Evolutionary conservation across 2,888 invertebrate species (phyloP), one percentile per base, ranked within the genome.

Genomic region (Vandiemenella viatica): DNA sequence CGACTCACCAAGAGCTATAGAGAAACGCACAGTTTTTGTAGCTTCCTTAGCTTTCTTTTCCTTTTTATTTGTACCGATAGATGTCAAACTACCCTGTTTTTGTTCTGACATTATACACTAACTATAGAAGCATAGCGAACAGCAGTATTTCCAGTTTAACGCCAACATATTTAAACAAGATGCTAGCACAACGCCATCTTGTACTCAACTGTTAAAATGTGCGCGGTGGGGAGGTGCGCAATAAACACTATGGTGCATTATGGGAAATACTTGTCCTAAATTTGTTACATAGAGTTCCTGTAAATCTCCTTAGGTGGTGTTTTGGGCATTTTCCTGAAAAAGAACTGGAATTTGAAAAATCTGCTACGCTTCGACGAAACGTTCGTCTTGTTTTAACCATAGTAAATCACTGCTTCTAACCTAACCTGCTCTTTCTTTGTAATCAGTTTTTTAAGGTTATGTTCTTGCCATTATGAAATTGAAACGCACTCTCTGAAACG

Each of bases 1-100:
- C 60, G 91, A 87, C 73, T 89, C 88, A 63, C 80, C 79, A 64
- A 93, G 76, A 71, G 80, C 78, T 68, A 92, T 74, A 62, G 76
- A 73, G 71, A 92, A 80, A 65, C 91, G 81, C 65, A 85, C 75
- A 61, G 88, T 83, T 75, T 81, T 83, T 60, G 73, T 73, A 65
- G 71, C 72, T 52, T 62, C 63, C 54, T 63, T 62, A 50, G 57
- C 53, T 71, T 78, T 79, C 72, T 81, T 77, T 65, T 71, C 74
- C 70, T 77, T 76, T 70, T 79, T 80, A 63, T 72, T 66, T 65
- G 75, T 70, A 69, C 75, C 75, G 67, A 78, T 73, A 68, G 77
- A 76, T 70, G 78, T 78, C 70, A 80, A 71, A 67, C 75, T 75
- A 68, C 76, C 74, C 73, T 80, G 76, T 74, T 78, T 80, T 70